Base-by-base conservation (phyloP, 2,888 invertebrate genomes). In the Rhimphoctona megacephalus region DNA sequence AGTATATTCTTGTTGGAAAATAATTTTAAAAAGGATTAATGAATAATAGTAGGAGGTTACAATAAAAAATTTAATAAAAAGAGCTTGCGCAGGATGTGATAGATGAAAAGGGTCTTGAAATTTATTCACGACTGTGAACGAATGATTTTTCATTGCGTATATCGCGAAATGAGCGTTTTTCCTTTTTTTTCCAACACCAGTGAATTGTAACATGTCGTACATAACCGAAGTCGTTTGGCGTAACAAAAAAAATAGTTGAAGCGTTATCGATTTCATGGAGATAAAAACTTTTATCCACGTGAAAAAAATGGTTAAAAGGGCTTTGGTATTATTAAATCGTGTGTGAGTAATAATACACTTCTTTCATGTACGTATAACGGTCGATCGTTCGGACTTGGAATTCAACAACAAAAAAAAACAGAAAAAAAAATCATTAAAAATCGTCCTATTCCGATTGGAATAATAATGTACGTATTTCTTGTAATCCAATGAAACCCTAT, bases 381-480 rank as follows among this genome's bases (percentile, higher is more conserved):
- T 17, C 30, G 73, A 78, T 36, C 77, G 74, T 81, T 52, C 73
- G 73, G 79, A 78, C 67, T 81, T 30, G 61, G 17, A 61, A 30
- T 81, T 67, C 64, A 66, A 73, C 46, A 86, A 74, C 39, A 67
- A 77, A 77, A 66, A 72, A n/a, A 19, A 36, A 80, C 33, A 77
- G 14, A 52, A 22, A 43, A 54, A 22, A 25, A 77, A 72, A 46
- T 25, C 25, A 46, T 61, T 33, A 2, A n/a, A 61, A 81, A 70
- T 83, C 83, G 85, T 86, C 84, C 83, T 77, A 87, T 86, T 88
- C 84, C 73, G 81, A 88, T 88, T 83, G 86, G 80, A 84, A 82
- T 87, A 84, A 86, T 84, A 54, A 81, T 86, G 77, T 86, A 84
- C 78, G 82, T 85, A 85, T 80, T 74, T 66, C 46, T 73, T 85